A percentile compares a stretch with the other conserved stretches of the same genome.
phyloP scores from a whole-genome alignment of 2,888 invertebrate genomes.

The Phragmatobia fuliginosa region DNA sequence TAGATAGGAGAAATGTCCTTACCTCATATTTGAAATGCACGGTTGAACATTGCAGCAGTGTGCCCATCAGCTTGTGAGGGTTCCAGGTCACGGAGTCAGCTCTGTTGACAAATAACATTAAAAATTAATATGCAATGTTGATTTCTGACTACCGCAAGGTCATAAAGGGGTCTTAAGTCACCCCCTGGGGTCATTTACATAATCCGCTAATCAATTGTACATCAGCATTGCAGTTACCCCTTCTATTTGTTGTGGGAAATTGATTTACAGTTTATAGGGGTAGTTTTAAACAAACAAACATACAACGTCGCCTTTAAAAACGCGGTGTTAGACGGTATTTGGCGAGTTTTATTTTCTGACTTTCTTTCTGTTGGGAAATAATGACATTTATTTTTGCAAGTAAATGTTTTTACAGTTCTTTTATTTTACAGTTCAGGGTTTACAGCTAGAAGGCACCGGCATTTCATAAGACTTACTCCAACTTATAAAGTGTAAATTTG shows the following conservation, averaged over 20 bases:
- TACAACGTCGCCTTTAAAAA: neutral
- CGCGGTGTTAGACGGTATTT: neutral
- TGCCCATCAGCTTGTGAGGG: conserved; percentile 99
- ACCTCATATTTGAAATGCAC: conserved; percentile 99
- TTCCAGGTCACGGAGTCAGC: conserved; percentile 99
- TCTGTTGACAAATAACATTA: conserved; percentile 81
- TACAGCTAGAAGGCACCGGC: too few relatives aligned
- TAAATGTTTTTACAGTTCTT: too few relatives aligned
- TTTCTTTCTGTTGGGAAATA: too few relatives aligned
- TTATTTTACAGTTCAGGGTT: too few relatives aligned
- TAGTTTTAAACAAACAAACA: conserved; percentile 2
- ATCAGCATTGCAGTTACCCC: conserved; percentile 40
- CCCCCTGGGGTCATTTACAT: conserved; percentile 42
- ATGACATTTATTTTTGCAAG: too few relatives aligned
- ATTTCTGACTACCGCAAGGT: conserved; percentile 43
- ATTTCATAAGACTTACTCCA: too few relatives aligned
- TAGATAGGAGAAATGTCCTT: conserved; percentile 73
- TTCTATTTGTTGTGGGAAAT: conserved; percentile 47
- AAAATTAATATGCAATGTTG: conserved; percentile 45
- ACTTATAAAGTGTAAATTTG: too few relatives aligned
- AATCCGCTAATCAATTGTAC: conserved; percentile 50
- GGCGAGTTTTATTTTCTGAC: neutral
- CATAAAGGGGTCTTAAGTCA: conserved; percentile 22
- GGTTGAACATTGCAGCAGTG: conserved; percentile 98
- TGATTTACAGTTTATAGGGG: conserved; percentile 35